These are phyloP conservation scores for Vombatus ursinus DNA, from an alignment of 2,113 vertebrate species.

Conservation along the genomic window DNA sequence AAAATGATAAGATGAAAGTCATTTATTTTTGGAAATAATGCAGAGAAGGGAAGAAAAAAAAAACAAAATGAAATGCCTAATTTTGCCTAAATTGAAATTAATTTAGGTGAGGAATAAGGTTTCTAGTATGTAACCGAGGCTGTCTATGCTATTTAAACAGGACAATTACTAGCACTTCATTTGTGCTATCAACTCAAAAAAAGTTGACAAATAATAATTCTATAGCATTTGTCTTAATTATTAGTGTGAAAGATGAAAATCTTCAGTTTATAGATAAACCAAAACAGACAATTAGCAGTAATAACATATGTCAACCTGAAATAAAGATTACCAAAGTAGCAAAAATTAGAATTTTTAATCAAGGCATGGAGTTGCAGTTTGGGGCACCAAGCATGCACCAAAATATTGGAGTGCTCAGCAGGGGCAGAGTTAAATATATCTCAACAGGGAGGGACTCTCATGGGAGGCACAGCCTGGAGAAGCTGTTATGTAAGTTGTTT, in stretches of 20 bases:
- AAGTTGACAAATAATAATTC: background rate
- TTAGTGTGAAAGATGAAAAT: background rate
- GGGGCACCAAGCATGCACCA: background rate
- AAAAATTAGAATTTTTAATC: background rate
- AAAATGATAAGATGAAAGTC: background rate
- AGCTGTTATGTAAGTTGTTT: background rate
- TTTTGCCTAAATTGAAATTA: background rate
- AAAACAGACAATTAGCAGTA: background rate
- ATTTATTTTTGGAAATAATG: background rate
- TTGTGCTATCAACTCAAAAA: background rate
- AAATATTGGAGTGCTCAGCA: background rate
- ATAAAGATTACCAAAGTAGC: background rate
- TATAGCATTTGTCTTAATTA: background rate
- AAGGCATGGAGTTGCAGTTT: background rate
- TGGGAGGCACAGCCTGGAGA: background rate
- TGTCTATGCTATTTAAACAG: background rate
- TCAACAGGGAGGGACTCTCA: too few relatives aligned
- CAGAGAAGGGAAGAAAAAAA: background rate
- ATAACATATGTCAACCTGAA: background rate
- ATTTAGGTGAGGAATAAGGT: background rate
- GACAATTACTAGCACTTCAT: background rate
- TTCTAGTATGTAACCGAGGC: background rate
- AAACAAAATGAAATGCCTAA: background rate
- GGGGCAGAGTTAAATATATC: background rate
- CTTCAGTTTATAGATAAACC: background rate